Evolutionary conservation across 2,888 invertebrate species (phyloP).

Genomic region (Eudasyphora cyanicolor): DNA sequence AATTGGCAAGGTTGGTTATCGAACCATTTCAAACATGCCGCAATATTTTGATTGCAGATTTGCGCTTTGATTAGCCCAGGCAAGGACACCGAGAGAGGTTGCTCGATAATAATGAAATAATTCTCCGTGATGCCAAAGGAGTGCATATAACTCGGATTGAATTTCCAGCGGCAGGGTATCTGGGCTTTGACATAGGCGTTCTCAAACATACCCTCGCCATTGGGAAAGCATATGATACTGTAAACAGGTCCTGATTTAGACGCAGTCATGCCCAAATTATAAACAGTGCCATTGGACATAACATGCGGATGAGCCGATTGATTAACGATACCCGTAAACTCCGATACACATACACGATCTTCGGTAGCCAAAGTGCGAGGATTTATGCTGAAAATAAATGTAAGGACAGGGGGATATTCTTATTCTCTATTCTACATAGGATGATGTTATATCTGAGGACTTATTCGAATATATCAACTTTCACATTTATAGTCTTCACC

Average conservation of each 20-base stretch:
- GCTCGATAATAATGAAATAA: slow-evolving; percentile 93
- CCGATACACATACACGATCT: slow-evolving; percentile 84
- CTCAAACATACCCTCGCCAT: slow-evolving; percentile 83
- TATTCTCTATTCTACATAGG: too few relatives aligned
- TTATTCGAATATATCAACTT: too few relatives aligned
- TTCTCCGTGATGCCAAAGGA: slow-evolving; percentile 94
- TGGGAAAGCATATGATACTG: slow-evolving; percentile 86
- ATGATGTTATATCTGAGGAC: too few relatives aligned
- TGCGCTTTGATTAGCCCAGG: slow-evolving; percentile 83
- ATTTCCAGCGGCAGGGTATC: slow-evolving; percentile 88
- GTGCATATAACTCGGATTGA: slow-evolving; percentile 95
- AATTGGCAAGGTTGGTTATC: slow-evolving; percentile 86
- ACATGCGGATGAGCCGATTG: slow-evolving; percentile 95
- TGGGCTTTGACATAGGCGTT: slow-evolving; percentile 86
- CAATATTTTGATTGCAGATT: slow-evolving; percentile 84
- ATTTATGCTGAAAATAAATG: slow-evolving; percentile 83
- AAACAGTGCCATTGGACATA: slow-evolving; percentile 82
- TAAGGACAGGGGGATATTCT: too few relatives aligned
- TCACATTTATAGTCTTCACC: too few relatives aligned
- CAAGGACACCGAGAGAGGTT: slow-evolving; percentile 89
- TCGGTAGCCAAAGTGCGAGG: slow-evolving; percentile 89
- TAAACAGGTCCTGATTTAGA: slow-evolving; percentile 86
- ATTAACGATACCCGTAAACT: slow-evolving; percentile 86
- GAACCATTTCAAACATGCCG: slow-evolving; percentile 88
- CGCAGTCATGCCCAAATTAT: slow-evolving; percentile 89